Evolutionary conservation across 1,140 invertebrate genomes (phyloP).

Genomic region (Epicauta chinensis): DNA sequence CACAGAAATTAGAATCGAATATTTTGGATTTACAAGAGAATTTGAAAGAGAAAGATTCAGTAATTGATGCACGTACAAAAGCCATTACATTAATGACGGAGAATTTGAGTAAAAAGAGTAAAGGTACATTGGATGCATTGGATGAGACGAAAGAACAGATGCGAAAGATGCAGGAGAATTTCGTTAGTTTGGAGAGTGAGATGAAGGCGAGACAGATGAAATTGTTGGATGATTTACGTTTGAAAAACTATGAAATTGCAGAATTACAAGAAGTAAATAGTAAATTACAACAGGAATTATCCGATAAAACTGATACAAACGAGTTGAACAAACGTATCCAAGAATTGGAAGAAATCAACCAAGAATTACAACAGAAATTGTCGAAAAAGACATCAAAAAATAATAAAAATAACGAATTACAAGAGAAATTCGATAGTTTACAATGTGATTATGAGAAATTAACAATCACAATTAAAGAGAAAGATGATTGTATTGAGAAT

Average conservation of each 20-base stretch:
- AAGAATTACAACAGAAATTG: slow-evolving; percentile 18
- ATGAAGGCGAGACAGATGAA: slow-evolving; percentile 55
- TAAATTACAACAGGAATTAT: slow-evolving; percentile 18
- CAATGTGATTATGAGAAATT: background rate
- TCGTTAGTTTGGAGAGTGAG: slow-evolving; percentile 61
- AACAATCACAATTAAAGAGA: slow-evolving; percentile 43
- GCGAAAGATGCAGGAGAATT: slow-evolving; percentile 72
- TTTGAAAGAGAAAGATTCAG: slow-evolving; percentile 77
- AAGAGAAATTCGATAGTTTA: slow-evolving; percentile 10
- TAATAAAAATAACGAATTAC: slow-evolving; percentile 18
- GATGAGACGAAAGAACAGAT: slow-evolving; percentile 75
- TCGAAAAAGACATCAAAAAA: too few species aligned
- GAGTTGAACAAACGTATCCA: too few species aligned
- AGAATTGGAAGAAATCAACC: slow-evolving; percentile 22
- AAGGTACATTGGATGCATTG: slow-evolving; percentile 60
- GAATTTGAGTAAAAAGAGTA: slow-evolving; percentile 64
- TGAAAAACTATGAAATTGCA: slow-evolving; percentile 32
- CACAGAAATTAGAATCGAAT: slow-evolving; percentile 55
- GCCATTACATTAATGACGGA: slow-evolving; percentile 73
- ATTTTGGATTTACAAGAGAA: slow-evolving; percentile 69
- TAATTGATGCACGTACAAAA: slow-evolving; percentile 76
- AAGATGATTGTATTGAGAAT: slow-evolving; percentile 47
- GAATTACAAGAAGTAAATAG: slow-evolving; percentile 23
- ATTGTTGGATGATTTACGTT: slow-evolving; percentile 29
- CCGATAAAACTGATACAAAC: too few species aligned